Conservation (phyloP, 2,113 vertebrate species). For the Hylia prasina region DNA sequence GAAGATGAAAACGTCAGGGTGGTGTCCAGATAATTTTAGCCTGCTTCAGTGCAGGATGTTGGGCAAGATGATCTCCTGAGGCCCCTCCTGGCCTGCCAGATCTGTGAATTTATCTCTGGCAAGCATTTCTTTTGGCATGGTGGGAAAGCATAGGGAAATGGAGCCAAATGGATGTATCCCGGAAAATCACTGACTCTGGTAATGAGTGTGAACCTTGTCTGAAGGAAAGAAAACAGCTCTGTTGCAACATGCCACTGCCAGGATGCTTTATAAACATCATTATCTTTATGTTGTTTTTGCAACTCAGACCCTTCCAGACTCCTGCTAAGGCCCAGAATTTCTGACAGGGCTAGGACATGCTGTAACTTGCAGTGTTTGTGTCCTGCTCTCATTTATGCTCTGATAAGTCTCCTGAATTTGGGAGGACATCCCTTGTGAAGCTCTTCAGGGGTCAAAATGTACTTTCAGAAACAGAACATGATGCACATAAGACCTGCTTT, state of each 20-base stretch:
- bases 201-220: neutral
- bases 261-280: neutral
- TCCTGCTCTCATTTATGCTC: neutral
- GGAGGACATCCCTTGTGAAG: neutral
- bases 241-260: neutral
- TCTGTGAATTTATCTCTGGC: constrained; percentile 6
- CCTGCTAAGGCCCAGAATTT: neutral
- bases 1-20: neutral
- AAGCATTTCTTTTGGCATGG: neutral
- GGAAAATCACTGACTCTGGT: neutral
- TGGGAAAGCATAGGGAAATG: neutral
- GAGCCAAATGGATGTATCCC: neutral
- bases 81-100: neutral
- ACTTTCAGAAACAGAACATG: neutral
- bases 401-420: neutral
- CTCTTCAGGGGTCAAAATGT: neutral
- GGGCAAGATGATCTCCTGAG: neutral
- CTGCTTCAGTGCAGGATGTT: neutral
- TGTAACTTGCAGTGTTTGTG: neutral
- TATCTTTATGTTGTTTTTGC: neutral
- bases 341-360: neutral
- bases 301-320: neutral
- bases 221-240: neutral
- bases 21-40: neutral
- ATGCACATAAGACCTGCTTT: neutral